These are phyloP conservation scores for Lacerta viridis DNA, from an alignment of 2,797 vertebrate species.

Conservation along the genomic window DNA sequence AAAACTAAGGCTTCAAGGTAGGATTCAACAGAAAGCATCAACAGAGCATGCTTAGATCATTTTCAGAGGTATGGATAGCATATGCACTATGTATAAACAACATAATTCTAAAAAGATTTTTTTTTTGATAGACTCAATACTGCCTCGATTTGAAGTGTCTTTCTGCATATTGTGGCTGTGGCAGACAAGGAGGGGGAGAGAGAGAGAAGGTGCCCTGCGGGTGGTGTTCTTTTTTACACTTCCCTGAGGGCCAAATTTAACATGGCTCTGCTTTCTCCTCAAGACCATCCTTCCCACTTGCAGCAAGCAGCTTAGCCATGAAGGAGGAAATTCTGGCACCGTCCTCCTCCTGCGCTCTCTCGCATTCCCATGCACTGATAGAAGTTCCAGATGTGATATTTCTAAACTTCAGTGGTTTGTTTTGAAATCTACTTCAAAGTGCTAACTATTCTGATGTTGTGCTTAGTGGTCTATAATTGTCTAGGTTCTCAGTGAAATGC, in stretches of 20 bases:
- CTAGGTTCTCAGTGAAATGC: neutral
- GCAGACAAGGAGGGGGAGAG: neutral
- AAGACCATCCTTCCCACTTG: neutral
- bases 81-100: neutral
- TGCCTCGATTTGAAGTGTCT: neutral
- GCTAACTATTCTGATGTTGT: no score
- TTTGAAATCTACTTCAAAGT: slow-evolving; percentile 11
- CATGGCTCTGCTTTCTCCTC: neutral
- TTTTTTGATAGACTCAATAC: neutral
- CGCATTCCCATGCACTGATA: neutral
- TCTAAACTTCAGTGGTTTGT: neutral
- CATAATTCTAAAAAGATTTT: neutral
- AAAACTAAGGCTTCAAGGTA: neutral
- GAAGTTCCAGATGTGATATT: neutral
- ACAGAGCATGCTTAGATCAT: neutral
- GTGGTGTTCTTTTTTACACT: neutral
- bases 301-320: neutral
- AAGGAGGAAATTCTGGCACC: neutral
- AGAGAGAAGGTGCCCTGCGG: neutral
- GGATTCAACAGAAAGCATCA: neutral
- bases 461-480: neutral
- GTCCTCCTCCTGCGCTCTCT: neutral
- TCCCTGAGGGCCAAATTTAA: neutral
- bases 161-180: neutral
- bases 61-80: neutral